Conservation (phyloP, 2,888 invertebrate species). For the Eupithecia exiguata region DNA sequence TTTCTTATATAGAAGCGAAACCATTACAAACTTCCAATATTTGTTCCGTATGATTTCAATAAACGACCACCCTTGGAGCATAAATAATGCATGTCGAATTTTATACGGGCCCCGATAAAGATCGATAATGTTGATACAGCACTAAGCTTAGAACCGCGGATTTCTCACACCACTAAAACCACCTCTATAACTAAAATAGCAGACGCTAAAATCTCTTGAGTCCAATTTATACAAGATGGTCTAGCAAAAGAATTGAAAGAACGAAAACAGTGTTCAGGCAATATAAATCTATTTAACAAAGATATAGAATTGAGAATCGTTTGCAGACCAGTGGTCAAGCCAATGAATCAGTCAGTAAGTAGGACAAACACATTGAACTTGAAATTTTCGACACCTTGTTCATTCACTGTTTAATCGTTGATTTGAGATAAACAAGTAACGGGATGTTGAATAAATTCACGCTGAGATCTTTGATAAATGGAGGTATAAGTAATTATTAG, state of each 20-base stretch:
- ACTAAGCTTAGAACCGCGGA: conserved; percentile 35
- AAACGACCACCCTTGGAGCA: conserved; percentile 70
- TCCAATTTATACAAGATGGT: conserved; percentile 14
- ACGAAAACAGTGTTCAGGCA: neutral
- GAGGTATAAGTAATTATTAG: conserved; percentile 19
- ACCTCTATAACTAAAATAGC: conserved; percentile 18
- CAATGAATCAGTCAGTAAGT: conserved; percentile 47
- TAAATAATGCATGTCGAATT: conserved; percentile 82
- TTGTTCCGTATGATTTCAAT: conserved; percentile 78
- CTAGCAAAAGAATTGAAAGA: conserved; percentile 16
- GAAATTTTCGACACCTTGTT: conserved; percentile 47
- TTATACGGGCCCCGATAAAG: conserved; percentile 63
- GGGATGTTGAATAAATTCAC: conserved; percentile 28
- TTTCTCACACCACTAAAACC: conserved; percentile 13
- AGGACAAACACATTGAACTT: conserved; percentile 50
- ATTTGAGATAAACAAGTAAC: conserved; percentile 43
- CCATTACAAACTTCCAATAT: conserved; percentile 45
- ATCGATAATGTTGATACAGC: conserved; percentile 58
- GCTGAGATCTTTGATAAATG: conserved; percentile 26
- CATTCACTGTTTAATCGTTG: conserved; percentile 43
- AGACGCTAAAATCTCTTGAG: conserved; percentile 18
- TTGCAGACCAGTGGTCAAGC: conserved; percentile 34
- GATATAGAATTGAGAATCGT: conserved; percentile 18
- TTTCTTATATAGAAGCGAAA: conserved; percentile 48
- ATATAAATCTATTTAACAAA: neutral